Base-by-base conservation (phyloP, 2,113 vertebrate species). In the Ptyas mucosa region DNA sequence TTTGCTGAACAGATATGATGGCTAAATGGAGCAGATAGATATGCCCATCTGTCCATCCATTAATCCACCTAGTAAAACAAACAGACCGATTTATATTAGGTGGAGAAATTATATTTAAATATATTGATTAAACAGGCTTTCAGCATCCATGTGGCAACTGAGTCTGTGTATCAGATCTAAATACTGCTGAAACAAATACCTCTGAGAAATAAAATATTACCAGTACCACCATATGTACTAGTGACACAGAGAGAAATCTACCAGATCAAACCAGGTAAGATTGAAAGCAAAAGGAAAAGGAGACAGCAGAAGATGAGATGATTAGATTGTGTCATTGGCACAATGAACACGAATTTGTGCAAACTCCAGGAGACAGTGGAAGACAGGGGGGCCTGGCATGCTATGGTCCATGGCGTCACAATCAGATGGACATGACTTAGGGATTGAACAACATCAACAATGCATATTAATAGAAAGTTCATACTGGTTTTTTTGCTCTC, bases 31-130 rank as follows among this genome's bases (percentile, higher is more conserved):
- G 91, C 88, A 75, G 15, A 15, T 34, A 75, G n/a, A 75, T 34
- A n/a, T 18, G 5, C 29, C n/a, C 5, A 75, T 75, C 14, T 34
- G 15, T 39, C 69, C n/a, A n/a, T n/a, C n/a, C n/a, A n/a, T n/a
- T n/a, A n/a, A n/a, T n/a, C n/a, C n/a, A 34, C 15, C 15, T 7
- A 8, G 6, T 29, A 96, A 88, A 64, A 93, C n/a, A n/a, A n/a
- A n/a, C 94, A 93, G 51, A 10, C 53, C 97, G 95, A 97, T 97
- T 95, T 96, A 96, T 96, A 95, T 96, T 97, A 97, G 95, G 95
- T 97, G 96, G 96, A 75, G 92, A 87, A 95, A 94, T 88, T 96
- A 94, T 51, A 91, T 94, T 96, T 91, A 39, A 7, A 92, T 96
- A 91, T 87, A 91, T 96, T 95, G 90, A 90, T 92, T 87, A 93